Conservation (phyloP, 2,113 vertebrate species). For the Platysteira castanea region DNA sequence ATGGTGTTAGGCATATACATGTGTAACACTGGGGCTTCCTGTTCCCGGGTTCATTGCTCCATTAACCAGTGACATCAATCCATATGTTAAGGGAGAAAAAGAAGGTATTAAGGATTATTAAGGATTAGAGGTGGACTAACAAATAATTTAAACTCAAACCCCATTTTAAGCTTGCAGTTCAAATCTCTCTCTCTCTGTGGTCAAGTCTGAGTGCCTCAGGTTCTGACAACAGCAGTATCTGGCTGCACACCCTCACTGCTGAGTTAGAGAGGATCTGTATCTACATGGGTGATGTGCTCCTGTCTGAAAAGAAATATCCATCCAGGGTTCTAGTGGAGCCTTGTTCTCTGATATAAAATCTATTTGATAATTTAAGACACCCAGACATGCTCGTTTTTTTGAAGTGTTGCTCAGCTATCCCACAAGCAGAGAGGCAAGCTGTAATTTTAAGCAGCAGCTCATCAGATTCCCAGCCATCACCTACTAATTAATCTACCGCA, state of each 20-base stretch:
- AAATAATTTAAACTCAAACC: background rate
- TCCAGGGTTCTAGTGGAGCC: background rate
- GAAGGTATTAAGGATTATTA: background rate
- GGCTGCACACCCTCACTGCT: background rate
- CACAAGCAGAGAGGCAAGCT: background rate
- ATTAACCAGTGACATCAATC: background rate
- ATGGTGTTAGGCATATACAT: background rate
- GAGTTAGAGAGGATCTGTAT: background rate
- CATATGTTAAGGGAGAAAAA: background rate
- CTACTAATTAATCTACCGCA: slow-evolving; percentile 2
- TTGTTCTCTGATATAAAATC: background rate
- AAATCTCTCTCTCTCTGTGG: background rate
- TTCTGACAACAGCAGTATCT: background rate
- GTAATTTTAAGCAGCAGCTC: slow-evolving; percentile 1
- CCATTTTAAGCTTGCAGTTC: background rate
- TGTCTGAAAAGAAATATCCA: background rate
- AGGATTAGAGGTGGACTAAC: background rate
- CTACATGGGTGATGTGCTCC: background rate
- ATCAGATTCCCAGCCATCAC: background rate
- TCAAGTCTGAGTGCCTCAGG: background rate
- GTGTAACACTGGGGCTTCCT: background rate
- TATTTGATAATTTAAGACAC: background rate
- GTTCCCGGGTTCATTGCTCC: background rate
- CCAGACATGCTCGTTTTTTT: background rate
- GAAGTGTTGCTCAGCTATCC: background rate